These are phyloP conservation scores for Smittia aterrima DNA, from an alignment of 2,888 invertebrate species.

Conservation along the genomic window DNA sequence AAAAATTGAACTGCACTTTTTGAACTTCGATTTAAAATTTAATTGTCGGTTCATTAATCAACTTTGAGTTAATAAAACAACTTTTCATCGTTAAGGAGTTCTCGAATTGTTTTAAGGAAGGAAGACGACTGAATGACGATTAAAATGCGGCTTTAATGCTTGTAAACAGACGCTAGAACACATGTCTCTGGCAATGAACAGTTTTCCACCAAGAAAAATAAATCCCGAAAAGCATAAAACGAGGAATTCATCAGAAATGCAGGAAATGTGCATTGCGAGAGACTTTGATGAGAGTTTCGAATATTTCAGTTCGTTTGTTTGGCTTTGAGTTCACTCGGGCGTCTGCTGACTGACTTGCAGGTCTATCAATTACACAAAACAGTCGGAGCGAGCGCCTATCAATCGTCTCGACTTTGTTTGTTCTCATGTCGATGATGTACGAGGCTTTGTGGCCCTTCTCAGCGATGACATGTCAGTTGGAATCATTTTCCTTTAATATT, in stretches of 20 bases:
- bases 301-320: background rate
- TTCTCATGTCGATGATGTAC: background rate
- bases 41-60: too few relatives aligned
- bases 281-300: constrained; percentile 15
- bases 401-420: constrained; percentile 19
- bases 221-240: constrained; percentile 10
- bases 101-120: too few relatives aligned
- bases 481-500: background rate
- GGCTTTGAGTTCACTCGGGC: background rate
- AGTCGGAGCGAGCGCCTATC: background rate
- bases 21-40: too few relatives aligned
- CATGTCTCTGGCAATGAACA: background rate
- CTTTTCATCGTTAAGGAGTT: background rate
- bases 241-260: background rate
- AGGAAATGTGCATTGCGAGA: background rate
- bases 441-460: background rate
- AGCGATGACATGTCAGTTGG: background rate
- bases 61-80: background rate
- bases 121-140: background rate
- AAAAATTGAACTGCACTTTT: too few relatives aligned
- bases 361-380: background rate
- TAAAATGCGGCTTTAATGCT: background rate
- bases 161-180: background rate
- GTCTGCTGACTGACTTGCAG: constrained; percentile 8
- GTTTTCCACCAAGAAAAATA: background rate